Percentiles rank a stretch among this genome's conserved stretches.
phyloP scores from a whole-genome alignment of 1,140 invertebrate genomes.

The Homalodisca vitripennis region DNA sequence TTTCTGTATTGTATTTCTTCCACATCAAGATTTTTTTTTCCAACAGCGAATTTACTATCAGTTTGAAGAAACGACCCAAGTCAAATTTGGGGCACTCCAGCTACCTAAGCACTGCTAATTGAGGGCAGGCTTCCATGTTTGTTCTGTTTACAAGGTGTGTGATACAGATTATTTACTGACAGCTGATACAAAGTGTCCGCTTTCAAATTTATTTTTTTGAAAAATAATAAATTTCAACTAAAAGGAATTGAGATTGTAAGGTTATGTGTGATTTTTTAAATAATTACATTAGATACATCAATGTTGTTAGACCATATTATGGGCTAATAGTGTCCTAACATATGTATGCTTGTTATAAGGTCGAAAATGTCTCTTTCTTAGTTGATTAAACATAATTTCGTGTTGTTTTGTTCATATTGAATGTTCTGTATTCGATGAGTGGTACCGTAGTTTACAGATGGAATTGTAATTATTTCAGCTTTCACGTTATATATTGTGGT shows the following conservation, averaged over 20 bases:
- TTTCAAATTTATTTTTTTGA: neutral
- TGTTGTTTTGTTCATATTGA: too few relatives aligned
- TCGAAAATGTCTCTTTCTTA: neutral
- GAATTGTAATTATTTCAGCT: neutral
- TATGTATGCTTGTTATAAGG: neutral
- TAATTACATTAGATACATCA: constrained; percentile 12
- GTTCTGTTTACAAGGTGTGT: neutral
- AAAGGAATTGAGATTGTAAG: constrained; percentile 26
- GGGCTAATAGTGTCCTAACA: neutral
- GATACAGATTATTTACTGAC: neutral
- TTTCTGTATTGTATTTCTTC: neutral
- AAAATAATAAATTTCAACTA: constrained; percentile 25
- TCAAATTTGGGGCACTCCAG: neutral
- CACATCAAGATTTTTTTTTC: neutral
- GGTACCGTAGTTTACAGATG: neutral
- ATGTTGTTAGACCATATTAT: constrained; percentile 20
- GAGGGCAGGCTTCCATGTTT: constrained; percentile 9
- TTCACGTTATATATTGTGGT: too few relatives aligned
- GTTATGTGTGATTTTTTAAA: constrained; percentile 28
- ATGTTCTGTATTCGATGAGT: too few relatives aligned
- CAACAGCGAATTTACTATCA: neutral
- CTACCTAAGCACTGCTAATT: constrained; percentile 11
- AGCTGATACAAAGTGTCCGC: neutral
- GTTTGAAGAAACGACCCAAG: too few relatives aligned
- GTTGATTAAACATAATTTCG: neutral